Base-by-base conservation (phyloP, 2,888 invertebrate genomes). In the Darwinula stevensoni region DNA sequence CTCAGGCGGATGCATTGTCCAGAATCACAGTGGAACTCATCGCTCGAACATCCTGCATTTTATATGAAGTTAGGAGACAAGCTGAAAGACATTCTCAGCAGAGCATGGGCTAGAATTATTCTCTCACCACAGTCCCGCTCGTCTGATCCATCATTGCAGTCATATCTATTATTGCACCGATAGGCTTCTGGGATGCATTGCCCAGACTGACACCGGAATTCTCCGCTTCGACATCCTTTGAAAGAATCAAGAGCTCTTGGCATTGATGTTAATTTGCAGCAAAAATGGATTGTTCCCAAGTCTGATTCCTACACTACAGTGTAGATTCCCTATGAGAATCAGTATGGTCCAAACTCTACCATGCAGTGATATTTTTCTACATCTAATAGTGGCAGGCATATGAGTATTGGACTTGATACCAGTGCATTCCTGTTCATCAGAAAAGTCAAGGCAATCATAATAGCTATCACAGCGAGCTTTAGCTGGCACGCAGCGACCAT, bases 391-490 rank as follows among this genome's bases (percentile, higher is more conserved):
- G n/a, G n/a, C n/a, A n/a, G n/a, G n/a, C n/a, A n/a, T n/a, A n/a
- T n/a, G n/a, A n/a, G n/a, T n/a, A n/a, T n/a, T n/a, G n/a, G n/a
- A 31, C 9, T 11, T 5, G 15, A 16, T 59, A 61, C 57, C 58
- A 58, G 66, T 61, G 62, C 76, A 78, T 59, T 71, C 71, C 56
- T 74, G 72, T 58, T 78, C 76, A 52, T 78, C 76, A 47, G 74
- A 73, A 64, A 73, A 74, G 62, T 76, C 75, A 56, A 62, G 62
- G 62, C 76, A 76, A 62, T 76, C 75, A 64, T 74, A 74, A 59
- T 64, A 64, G 61, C 73, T 72, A 64, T 82, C 76, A 59, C 82
- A 80, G 50, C 68, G 67, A 46, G 67, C 65, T 41, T 60, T 54
- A 50, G 62, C 58, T 40, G 67, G 67, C 50, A 82, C 69, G 60